These are phyloP conservation scores for Lasiurus cinereus DNA, from an alignment of 2,113 vertebrate species.

Conservation along the genomic window DNA sequence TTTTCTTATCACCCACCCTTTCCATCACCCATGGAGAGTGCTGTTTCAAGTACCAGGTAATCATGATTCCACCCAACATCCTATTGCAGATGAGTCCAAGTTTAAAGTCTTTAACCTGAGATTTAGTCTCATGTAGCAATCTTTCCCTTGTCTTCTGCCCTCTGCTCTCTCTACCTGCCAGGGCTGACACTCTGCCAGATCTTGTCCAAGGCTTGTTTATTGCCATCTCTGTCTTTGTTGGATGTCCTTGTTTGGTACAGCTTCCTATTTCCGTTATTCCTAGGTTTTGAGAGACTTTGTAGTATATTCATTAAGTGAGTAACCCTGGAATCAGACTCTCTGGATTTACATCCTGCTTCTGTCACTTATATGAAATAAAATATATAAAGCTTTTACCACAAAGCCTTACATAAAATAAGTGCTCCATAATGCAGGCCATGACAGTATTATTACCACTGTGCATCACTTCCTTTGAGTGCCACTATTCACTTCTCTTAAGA, in stretches of 20 bases:
- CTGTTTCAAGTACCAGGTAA: neutral
- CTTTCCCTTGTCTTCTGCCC: slow-evolving; percentile 3
- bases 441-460: slow-evolving; percentile 11
- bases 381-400: slow-evolving; percentile 32
- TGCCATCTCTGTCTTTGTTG: slow-evolving; percentile 45
- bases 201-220: neutral
- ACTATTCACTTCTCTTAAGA: neutral
- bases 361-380: slow-evolving; percentile 68
- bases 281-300: slow-evolving; percentile 47
- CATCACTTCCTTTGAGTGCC: neutral
- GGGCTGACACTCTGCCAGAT: slow-evolving; percentile 14
- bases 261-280: slow-evolving; percentile 46
- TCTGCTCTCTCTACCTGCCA: neutral
- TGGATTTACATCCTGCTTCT: slow-evolving; percentile 53
- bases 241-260: slow-evolving; percentile 6
- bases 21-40: neutral
- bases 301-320: slow-evolving; percentile 46
- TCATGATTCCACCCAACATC: neutral
- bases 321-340: slow-evolving; percentile 24
- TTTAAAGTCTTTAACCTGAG: neutral
- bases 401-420: slow-evolving; percentile 55
- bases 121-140: neutral
- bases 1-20: neutral
- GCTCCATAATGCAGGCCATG: neutral
- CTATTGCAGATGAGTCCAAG: neutral